These are phyloP conservation scores for Villa cingulata DNA, from an alignment of 2,888 invertebrate species.

Conservation along the genomic window DNA sequence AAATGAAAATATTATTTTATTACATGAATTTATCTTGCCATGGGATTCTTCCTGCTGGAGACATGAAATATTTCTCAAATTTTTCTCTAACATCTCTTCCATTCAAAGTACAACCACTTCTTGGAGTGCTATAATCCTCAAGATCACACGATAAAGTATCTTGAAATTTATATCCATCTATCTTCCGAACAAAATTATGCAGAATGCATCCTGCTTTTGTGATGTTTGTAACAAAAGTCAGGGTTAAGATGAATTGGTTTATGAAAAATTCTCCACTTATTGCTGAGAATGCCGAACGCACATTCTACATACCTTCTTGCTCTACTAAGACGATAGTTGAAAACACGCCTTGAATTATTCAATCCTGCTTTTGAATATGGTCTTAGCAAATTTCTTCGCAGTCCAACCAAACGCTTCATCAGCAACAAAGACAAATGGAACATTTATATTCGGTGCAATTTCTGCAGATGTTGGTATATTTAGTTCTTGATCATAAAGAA, in stretches of 20 bases:
- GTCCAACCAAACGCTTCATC: slow-evolving; percentile 7
- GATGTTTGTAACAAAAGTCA: slow-evolving; percentile 6
- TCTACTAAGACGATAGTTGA: slow-evolving; percentile 4
- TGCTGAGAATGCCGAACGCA: slow-evolving; percentile 14
- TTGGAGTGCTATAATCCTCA: no score
- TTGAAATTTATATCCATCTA: slow-evolving; percentile 8
- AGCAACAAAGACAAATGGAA: slow-evolving; percentile 4
- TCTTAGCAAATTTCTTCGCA: slow-evolving; percentile 13
- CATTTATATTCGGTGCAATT: not conserved
- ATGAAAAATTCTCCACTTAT: slow-evolving; percentile 18
- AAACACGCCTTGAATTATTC: not conserved
- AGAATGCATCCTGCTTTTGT: slow-evolving; percentile 6
- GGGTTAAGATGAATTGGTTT: slow-evolving; percentile 13
- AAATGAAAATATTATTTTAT: no score
- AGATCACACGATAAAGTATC: not conserved
- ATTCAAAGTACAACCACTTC: no score
- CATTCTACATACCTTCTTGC: slow-evolving; percentile 7
- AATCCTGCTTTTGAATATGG: slow-evolving; percentile 10
- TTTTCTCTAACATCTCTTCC: no score
- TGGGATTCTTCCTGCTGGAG: no score
- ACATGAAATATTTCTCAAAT: no score
- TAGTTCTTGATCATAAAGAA: not conserved
- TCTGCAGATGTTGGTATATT: not conserved
- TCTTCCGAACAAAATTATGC: slow-evolving; percentile 12
- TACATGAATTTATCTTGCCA: no score